Evolutionary conservation across 2,888 invertebrate species (phyloP).

Genomic region (Euphydryas editha): DNA sequence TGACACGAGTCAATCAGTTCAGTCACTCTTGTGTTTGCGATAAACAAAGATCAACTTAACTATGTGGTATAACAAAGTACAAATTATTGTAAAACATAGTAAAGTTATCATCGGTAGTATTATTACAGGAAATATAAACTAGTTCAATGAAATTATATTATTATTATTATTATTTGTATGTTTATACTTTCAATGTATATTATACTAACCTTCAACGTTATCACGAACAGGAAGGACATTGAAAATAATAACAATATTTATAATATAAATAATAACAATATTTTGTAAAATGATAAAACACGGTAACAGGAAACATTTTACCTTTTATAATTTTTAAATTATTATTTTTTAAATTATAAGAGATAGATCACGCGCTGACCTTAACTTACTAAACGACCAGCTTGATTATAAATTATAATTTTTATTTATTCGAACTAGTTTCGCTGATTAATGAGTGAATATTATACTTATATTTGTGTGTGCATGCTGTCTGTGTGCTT

Average conservation of each 20-base stretch:
- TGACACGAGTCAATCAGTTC: no score
- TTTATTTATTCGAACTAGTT: not conserved
- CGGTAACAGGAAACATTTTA: not conserved
- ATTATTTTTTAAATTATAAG: not conserved
- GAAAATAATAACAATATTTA: slow-evolving; percentile 1
- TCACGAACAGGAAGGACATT: slow-evolving; percentile 10
- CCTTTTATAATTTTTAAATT: not conserved
- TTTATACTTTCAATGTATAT: not conserved
- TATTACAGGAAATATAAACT: not conserved
- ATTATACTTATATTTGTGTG: no score
- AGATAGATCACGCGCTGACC: slow-evolving; percentile 1
- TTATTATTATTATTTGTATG: not conserved
- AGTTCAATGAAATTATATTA: not conserved
- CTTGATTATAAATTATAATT: not conserved
- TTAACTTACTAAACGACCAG: not conserved
- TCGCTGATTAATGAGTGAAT: not conserved
- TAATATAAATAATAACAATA: not conserved
- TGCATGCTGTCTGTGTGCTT: no score
- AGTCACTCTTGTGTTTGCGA: no score
- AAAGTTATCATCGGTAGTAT: no score
- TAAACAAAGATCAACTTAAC: no score
- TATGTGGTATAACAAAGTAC: no score
- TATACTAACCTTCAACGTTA: not conserved
- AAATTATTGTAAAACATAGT: no score
- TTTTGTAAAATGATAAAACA: slow-evolving; percentile 11